Percentiles rank a stretch among this genome's conserved stretches.
phyloP scores from a whole-genome alignment of 2,113 vertebrate genomes.

The Pterocles burchelli region DNA sequence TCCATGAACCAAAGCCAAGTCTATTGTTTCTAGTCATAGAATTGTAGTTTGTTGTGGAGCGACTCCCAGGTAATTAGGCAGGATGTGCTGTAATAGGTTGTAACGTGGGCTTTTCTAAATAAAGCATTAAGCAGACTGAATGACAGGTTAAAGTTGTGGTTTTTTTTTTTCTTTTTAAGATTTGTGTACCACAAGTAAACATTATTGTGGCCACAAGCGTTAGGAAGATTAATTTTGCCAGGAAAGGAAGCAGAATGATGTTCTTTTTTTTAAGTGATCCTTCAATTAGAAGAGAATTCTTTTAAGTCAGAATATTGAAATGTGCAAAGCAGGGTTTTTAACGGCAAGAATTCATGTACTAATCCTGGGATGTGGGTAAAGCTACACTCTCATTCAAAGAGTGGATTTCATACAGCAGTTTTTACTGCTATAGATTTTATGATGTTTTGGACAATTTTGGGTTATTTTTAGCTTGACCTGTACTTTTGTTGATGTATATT shows the following conservation, averaged over 20 bases:
- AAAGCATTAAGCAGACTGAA: background rate
- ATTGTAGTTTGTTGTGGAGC: slow-evolving; percentile 17
- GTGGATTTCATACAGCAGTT: background rate
- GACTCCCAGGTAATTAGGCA: slow-evolving; percentile 30
- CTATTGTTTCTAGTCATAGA: slow-evolving; percentile 43
- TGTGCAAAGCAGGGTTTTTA: background rate
- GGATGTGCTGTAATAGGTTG: slow-evolving; percentile 12
- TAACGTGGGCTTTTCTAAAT: background rate
- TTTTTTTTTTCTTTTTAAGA: background rate
- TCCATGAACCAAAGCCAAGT: slow-evolving; percentile 22
- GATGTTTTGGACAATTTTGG: background rate
- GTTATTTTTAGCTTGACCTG: background rate
- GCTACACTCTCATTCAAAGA: background rate
- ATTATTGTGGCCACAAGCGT: background rate
- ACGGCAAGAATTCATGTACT: background rate
- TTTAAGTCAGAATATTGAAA: background rate
- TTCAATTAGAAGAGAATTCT: background rate
- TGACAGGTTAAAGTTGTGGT: background rate
- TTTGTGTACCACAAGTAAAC: background rate
- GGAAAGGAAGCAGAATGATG: background rate
- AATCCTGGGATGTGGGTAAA: background rate
- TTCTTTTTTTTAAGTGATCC: background rate
- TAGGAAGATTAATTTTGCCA: background rate
- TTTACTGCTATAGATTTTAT: background rate
- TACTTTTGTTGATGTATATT: background rate